phyloP scores from a whole-genome alignment of 2,797 vertebrate genomes.

The Liasis olivaceus region DNA sequence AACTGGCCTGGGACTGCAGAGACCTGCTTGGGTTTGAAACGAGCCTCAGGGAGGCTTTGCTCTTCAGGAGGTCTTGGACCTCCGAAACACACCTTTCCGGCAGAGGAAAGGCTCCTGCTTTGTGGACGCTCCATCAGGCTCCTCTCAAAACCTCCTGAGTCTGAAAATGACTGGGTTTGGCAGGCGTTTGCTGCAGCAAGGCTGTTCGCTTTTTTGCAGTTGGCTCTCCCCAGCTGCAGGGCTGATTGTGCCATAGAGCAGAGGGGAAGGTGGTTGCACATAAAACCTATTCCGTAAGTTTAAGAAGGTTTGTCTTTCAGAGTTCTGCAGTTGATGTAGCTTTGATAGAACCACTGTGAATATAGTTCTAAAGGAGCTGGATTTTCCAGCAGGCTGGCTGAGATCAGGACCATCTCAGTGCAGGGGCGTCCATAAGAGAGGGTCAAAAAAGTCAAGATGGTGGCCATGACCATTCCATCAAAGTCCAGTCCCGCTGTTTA shows the following conservation, averaged over 20 bases:
- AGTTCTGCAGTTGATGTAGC: not conserved
- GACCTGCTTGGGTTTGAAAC: not conserved
- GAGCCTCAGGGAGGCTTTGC: not conserved
- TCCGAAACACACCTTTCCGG: not conserved
- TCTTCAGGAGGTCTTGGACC: not conserved
- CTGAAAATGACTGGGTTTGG: not conserved
- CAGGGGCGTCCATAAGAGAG: not conserved
- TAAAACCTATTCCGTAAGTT: not conserved
- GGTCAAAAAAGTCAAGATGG: not conserved
- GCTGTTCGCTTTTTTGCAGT: not conserved
- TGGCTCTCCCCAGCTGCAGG: not conserved
- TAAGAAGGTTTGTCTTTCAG: not conserved
- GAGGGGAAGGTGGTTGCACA: not conserved
- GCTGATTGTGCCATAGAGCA: not conserved
- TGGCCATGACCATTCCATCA: not conserved
- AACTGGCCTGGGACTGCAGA: not conserved
- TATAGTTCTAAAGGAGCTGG: not conserved
- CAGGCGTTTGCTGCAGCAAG: not conserved
- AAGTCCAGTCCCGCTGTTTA: not conserved
- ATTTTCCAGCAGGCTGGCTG: not conserved
- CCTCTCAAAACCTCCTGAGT: not conserved
- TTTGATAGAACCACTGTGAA: not conserved
- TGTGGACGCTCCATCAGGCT: not conserved
- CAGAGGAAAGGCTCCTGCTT: not conserved
- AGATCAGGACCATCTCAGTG: not conserved